Base-by-base conservation (phyloP, 2,797 vertebrate genomes). In the Chelmon rostratus region DNA sequence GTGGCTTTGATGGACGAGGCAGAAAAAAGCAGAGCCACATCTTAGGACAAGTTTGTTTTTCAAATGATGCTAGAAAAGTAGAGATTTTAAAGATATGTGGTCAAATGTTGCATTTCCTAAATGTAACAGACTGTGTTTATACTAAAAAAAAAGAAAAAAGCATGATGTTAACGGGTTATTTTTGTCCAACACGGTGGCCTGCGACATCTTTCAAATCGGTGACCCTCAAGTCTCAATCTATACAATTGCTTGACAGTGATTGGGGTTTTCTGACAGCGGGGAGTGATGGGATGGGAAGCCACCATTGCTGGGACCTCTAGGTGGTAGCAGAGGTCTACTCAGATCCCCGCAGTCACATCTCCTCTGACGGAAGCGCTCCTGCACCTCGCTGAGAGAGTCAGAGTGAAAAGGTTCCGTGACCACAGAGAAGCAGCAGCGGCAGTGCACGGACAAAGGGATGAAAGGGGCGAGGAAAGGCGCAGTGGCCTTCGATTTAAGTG, bases 321-420 rank as follows among this genome's bases (percentile, higher is more conserved):
- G 93, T 95, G 94, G 95, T 79, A 95, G 94, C 91, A 96, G 88
- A 95, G 94, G 76, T 94, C 94, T 81, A 92, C 79, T 76, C 57
- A 84, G 85, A 83, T 52, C 54, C 65, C 44, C 25, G 54, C 12
- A 0, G 63, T 68, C 52, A 2, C 9, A 13, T 35, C 70, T 54
- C 28, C 69, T 68, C 50, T 62, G 65, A 54, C 31, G 53, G 59
- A 19, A 73, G 68, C 68, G 62, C 21, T 16, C 6, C 62, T 86
- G 71, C 88, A 82, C 70, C 84, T 81, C 5, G 33, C 28, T 68
- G 81, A 62, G n/a, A 58, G 53, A 88, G 84, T 84, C 88, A 78
- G 64, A 73, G 81, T 81, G 83, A 87, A 79, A 83, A 83, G 73
- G 66, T 68, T 83, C 62, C 3, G 58, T 63, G 83, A 84, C 79